phyloP scores from a whole-genome alignment of 2,888 invertebrate genomes.

The Limenitis camilla region DNA sequence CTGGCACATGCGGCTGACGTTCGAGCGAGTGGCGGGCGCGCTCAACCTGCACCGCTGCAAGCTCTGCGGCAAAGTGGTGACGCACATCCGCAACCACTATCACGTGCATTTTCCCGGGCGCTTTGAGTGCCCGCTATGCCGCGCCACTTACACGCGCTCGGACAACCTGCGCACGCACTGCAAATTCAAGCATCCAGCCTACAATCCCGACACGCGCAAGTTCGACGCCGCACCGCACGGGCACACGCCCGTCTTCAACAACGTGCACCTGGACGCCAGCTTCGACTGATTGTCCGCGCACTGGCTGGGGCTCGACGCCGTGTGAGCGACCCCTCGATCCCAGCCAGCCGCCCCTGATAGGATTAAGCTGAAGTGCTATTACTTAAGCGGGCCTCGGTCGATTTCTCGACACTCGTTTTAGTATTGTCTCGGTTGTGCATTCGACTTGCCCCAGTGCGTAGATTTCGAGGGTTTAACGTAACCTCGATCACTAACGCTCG shows the following conservation, averaged over 20 bases:
- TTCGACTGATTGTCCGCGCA: slow-evolving; percentile 67
- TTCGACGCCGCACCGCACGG: slow-evolving; percentile 79
- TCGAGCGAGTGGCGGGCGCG: slow-evolving; percentile 93
- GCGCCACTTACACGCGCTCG: slow-evolving; percentile 92
- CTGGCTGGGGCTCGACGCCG: slow-evolving; percentile 65
- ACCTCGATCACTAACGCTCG: slow-evolving; percentile 32
- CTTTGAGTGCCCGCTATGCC: slow-evolving; percentile 93
- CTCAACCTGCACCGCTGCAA: slow-evolving; percentile 95
- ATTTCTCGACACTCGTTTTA: slow-evolving; percentile 55
- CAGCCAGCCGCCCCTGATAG: slow-evolving; percentile 53
- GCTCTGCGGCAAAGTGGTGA: slow-evolving; percentile 95
- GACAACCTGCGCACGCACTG: slow-evolving; percentile 94
- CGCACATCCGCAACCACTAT: slow-evolving; percentile 95
- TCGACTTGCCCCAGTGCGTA: slow-evolving; percentile 70
- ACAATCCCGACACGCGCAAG: slow-evolving; percentile 90
- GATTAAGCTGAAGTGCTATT: slow-evolving; percentile 72
- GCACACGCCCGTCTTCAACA: slow-evolving; percentile 69
- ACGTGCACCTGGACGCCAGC: slow-evolving; percentile 70
- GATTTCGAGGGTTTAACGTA: slow-evolving; percentile 37
- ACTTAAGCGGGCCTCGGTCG: slow-evolving; percentile 64
- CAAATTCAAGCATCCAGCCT: slow-evolving; percentile 93
- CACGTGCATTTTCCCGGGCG: slow-evolving; percentile 95
- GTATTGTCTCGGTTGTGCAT: slow-evolving; percentile 73
- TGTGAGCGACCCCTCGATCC: slow-evolving; percentile 44
- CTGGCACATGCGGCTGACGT: slow-evolving; percentile 96